Conservation (phyloP, 2,113 vertebrate species). For the Cyphomyrus plagiostoma region DNA sequence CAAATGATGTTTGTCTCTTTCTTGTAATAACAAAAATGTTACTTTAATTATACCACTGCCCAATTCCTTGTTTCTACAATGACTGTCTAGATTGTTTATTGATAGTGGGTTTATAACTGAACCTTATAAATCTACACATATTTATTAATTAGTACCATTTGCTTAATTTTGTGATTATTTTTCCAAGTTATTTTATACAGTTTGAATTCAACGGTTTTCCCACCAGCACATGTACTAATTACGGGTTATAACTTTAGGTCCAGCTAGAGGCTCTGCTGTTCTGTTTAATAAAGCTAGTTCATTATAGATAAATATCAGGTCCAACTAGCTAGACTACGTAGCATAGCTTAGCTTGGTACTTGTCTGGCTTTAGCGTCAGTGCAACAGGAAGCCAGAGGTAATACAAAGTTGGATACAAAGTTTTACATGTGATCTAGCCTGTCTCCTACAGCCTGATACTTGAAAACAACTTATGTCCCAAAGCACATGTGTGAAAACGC, state of each 20-base stretch:
- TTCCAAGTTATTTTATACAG: not conserved
- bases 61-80: constrained; percentile 7
- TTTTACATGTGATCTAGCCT: not conserved
- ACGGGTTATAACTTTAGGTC: not conserved
- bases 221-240: not conserved
- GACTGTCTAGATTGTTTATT: constrained; percentile 19
- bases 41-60: constrained; percentile 7
- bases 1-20: not conserved
- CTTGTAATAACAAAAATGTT: constrained; percentile 16
- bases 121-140: constrained; percentile 6
- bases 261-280: not conserved
- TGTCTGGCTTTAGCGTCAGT: not conserved
- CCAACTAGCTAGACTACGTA: not conserved
- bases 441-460: not conserved
- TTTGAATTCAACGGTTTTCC: not conserved
- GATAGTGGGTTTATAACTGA: constrained; percentile 15
- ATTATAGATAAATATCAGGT: not conserved
- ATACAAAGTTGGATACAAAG: not conserved
- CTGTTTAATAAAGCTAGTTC: not conserved
- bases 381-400: not conserved
- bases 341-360: not conserved
- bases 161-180: not conserved
- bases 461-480: not conserved
- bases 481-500: not conserved
- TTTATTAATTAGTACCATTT: constrained; percentile 7